phyloP scores from a whole-genome alignment of 2,888 invertebrate species.

The Colostygia pectinataria region DNA sequence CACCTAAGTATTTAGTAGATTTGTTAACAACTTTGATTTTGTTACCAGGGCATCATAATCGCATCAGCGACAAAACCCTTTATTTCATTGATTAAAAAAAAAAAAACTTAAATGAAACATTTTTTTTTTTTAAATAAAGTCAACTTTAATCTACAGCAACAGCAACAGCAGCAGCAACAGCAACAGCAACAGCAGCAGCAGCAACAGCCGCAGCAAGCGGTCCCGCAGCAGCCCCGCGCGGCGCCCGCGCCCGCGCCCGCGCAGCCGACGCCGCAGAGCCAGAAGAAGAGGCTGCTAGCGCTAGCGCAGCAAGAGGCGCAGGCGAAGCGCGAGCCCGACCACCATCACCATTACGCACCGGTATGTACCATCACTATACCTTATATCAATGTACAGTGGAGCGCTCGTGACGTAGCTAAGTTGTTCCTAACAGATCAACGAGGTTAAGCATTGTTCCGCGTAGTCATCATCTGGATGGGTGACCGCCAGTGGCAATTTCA shows the following conservation, averaged over 20 bases:
- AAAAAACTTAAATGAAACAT: no score
- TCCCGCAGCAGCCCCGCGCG: constrained; percentile 33
- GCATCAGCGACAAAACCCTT: no score
- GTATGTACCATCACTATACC: constrained; percentile 32
- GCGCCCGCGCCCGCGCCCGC: constrained; percentile 40
- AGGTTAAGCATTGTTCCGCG: no score
- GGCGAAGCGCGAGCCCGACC: constrained; percentile 82
- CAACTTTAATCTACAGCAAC: constrained; percentile 5
- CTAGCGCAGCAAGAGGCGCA: constrained; percentile 85
- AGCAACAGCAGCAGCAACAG: constrained; percentile 17
- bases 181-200: constrained; percentile 35
- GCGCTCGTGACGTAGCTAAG: no score
- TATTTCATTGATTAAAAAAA: no score
- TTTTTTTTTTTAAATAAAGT: no score
- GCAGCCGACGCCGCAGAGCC: constrained; percentile 86
- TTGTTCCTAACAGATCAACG: no score
- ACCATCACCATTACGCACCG: constrained; percentile 66
- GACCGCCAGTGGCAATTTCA: no score
- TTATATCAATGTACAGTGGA: background rate
- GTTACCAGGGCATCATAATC: no score
- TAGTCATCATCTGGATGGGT: no score
- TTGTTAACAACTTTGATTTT: no score
- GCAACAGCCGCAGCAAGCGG: constrained; percentile 38
- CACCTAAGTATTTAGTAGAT: no score
- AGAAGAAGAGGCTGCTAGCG: constrained; percentile 94